Evolutionary conservation across 2,888 invertebrate genomes (phyloP).

Genomic region (Coronaproctus castanopsis): DNA sequence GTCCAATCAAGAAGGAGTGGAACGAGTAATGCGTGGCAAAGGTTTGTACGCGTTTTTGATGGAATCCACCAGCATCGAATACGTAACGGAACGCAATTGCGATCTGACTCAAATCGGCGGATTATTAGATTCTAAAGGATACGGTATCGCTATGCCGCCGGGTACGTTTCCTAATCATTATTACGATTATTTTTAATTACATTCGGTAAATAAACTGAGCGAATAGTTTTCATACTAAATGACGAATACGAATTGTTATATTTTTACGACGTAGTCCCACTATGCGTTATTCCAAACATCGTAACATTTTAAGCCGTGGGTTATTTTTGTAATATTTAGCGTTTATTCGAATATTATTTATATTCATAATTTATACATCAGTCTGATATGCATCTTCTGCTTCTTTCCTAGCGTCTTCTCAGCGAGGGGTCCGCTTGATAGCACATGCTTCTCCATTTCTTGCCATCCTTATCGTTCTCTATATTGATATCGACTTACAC

Average conservation of each 20-base stretch:
- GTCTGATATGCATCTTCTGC: too few relatives aligned
- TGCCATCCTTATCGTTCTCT: too few relatives aligned
- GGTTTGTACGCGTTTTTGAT: slow-evolving; percentile 87
- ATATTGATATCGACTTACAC: too few relatives aligned
- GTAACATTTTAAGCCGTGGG: too few relatives aligned
- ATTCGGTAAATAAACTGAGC: not conserved
- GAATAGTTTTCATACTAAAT: not conserved
- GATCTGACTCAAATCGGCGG: slow-evolving; percentile 80
- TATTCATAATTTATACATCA: too few relatives aligned
- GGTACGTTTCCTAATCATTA: slow-evolving; percentile 47
- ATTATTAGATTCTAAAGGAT: slow-evolving; percentile 81
- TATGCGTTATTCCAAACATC: too few relatives aligned
- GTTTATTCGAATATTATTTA: too few relatives aligned
- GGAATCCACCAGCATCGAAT: slow-evolving; percentile 95
- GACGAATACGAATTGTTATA: not conserved
- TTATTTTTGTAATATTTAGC: too few relatives aligned
- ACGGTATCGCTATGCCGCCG: slow-evolving; percentile 83
- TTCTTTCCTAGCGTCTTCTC: too few relatives aligned
- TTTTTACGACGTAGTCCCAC: not conserved
- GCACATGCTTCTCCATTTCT: too few relatives aligned
- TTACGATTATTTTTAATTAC: not conserved
- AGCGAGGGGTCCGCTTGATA: too few relatives aligned
- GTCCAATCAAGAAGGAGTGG: slow-evolving; percentile 74
- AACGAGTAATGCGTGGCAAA: slow-evolving; percentile 63
- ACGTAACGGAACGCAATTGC: slow-evolving; percentile 73